Base-by-base conservation (phyloP, 2,888 invertebrate genomes). In the Dasypogon diadema region DNA sequence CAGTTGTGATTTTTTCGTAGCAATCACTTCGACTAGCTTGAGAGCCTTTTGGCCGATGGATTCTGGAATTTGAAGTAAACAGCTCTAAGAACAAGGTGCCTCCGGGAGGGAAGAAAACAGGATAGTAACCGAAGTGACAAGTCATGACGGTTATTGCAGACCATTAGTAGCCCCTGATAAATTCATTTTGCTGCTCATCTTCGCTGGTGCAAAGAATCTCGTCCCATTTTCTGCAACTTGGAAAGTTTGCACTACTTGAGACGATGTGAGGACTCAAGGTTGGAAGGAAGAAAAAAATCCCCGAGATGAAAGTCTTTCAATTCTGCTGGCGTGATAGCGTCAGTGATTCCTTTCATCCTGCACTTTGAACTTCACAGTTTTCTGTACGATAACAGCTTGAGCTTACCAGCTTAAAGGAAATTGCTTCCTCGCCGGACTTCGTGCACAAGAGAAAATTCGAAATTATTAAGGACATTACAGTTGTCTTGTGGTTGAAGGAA, bases 251-350 rank as follows among this genome's bases (percentile, higher is more conserved):
- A 5, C 12, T 60, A 21, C 37, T 21, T 60, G 37, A 37, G 34
- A 60, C 34, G 37, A 34, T 18, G 60, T 16, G 60, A 60, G 18
- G 16, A 14, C 60, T 60, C 60, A 60, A 60, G 60, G 60, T 60
- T 60, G 37, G 60, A 37, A 34, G 37, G 26, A 37, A 26, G 18
- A 60, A n/a, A n/a, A n/a, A n/a, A n/a, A n/a, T n/a, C 16, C 37
- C n/a, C 37, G 37, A 34, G 60, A 60, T 60, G 60, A 60, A 12
- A 60, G 37, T 60, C 60, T 60, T 37, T 60, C 60, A 60, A 60
- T 60, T 60, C 26, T 14, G 21, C n/a, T 37, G 21, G 37, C 60
- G 16, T 60, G 60, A 60, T 60, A 60, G 37, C 37, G 58, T 58
- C 26, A 24, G 18, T 21, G 34, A 21, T 30, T 42, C 16, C 37